A percentile compares a stretch with the other conserved stretches of the same genome.
Conservation (phyloP, 2,888 invertebrate species). For the Acleris literana region DNA sequence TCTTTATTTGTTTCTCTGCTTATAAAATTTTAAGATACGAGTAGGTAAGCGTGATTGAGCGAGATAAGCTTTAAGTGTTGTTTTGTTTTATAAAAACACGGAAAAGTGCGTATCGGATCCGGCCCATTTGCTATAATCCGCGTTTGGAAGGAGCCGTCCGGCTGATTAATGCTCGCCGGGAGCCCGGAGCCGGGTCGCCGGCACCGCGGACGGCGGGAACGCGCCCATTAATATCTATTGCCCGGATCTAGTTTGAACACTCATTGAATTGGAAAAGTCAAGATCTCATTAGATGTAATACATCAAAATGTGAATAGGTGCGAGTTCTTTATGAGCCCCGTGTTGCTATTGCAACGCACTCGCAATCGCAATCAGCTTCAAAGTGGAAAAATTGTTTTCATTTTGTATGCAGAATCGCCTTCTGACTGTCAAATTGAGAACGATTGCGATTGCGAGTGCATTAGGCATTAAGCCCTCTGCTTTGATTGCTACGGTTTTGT, state of each 20-base stretch:
- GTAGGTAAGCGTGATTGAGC: neutral
- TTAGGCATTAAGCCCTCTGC: too few species aligned
- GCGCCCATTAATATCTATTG: slow-evolving; percentile 34
- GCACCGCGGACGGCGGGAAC: slow-evolving; percentile 6
- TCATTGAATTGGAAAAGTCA: slow-evolving; percentile 36
- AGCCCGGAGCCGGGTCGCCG: neutral
- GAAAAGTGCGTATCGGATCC: slow-evolving; percentile 29
- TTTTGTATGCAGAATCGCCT: too few species aligned
- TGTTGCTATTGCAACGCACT: too few species aligned
- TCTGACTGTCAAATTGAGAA: too few species aligned
- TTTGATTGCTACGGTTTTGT: too few species aligned
- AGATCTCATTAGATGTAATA: slow-evolving; percentile 12
- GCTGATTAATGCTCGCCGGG: slow-evolving; percentile 28
- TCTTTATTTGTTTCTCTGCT: too few species aligned
- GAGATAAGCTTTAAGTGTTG: slow-evolving; percentile 1
- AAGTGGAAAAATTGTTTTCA: too few species aligned
- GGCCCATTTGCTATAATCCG: slow-evolving; percentile 28
- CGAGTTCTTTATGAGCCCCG: too few species aligned
- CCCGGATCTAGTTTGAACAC: slow-evolving; percentile 35
- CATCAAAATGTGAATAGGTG: slow-evolving; percentile 2
- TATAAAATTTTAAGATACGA: too few species aligned
- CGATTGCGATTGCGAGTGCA: too few species aligned
- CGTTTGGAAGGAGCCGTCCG: slow-evolving; percentile 24
- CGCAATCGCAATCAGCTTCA: too few species aligned
- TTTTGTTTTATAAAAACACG: slow-evolving; percentile 6